Conservation (phyloP, 2,797 vertebrate species). For the Ambastaia sidthimunki region DNA sequence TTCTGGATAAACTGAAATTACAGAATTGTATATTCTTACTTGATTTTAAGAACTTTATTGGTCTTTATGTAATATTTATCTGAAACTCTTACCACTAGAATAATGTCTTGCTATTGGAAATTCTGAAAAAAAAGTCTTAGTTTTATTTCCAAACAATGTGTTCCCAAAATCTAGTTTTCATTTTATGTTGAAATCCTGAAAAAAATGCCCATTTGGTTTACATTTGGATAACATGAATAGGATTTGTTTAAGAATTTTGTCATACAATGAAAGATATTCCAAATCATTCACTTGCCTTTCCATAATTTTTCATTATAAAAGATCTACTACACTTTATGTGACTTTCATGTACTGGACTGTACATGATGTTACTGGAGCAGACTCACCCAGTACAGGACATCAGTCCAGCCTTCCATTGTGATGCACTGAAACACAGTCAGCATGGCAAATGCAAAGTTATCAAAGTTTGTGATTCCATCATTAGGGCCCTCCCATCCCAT, state of each 20-base stretch:
- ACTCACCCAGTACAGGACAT: conserved; percentile 97
- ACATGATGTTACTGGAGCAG: conserved; percentile 55
- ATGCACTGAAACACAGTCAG: conserved; percentile 99
- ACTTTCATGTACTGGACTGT: neutral
- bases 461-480: conserved; percentile 97
- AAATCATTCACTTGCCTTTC: neutral
- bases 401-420: conserved; percentile 99
- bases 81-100: no score
- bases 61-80: no score
- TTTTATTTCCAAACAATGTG: neutral
- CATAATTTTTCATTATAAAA: neutral
- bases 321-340: no score
- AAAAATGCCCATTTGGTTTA: neutral
- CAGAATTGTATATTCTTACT: no score
- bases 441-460: conserved; percentile 99
- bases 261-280: neutral
- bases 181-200: no score
- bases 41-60: no score
- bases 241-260: neutral
- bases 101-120: no score
- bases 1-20: no score
- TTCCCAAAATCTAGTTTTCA: neutral
- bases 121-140: no score
- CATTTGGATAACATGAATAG: neutral
- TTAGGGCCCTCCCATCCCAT: conserved; percentile 98